These are phyloP conservation scores for Lepus townsendii DNA, from an alignment of 2,797 vertebrate species.

Conservation along the genomic window DNA sequence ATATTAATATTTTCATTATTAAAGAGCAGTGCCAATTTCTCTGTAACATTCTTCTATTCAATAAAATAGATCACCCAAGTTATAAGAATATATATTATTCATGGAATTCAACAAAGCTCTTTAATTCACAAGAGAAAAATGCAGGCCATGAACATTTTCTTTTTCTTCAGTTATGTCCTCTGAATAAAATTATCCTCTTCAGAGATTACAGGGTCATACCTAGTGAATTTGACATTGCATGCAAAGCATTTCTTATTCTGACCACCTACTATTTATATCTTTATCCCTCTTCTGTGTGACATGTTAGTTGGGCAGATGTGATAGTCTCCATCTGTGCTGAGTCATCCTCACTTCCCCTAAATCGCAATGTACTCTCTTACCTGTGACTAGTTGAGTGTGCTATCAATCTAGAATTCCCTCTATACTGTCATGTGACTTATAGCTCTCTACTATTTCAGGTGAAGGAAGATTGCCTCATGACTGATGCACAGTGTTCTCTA, in stretches of 20 bases:
- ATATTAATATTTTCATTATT: conserved; percentile 75
- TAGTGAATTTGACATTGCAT: background rate
- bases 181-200: background rate
- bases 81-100: conserved; percentile 71
- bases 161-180: background rate
- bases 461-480: background rate
- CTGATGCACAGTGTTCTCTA: background rate
- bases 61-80: conserved; percentile 54
- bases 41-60: conserved; percentile 57
- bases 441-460: background rate
- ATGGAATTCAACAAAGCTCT: conserved; percentile 56
- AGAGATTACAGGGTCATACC: background rate
- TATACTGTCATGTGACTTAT: background rate
- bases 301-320: background rate
- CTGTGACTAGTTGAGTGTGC: background rate
- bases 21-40: conserved; percentile 63
- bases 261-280: background rate
- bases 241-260: background rate
- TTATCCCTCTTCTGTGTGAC: background rate
- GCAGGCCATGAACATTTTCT: conserved; percentile 36
- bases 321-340: background rate
- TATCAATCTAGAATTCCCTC: background rate
- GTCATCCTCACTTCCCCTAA: background rate
- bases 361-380: background rate
- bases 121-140: conserved; percentile 70